Base-by-base conservation (phyloP, 2,888 invertebrate genomes). In the Coecobrya sp. region DNA sequence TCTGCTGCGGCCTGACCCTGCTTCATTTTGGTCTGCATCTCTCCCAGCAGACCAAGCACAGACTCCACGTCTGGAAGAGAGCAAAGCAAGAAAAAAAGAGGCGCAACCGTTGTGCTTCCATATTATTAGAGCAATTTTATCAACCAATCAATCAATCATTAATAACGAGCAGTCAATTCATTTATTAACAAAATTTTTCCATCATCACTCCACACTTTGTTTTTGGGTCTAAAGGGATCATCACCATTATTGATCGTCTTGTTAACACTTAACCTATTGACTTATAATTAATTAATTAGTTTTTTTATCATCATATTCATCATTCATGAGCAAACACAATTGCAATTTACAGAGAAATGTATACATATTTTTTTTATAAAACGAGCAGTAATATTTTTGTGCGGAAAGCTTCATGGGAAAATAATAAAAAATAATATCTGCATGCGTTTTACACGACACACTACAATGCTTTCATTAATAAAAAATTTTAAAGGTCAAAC, bases 1-100 rank as follows among this genome's bases (percentile, higher is more conserved):
- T 98, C 98, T 19, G 93, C 76, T 22, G 92, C 86, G 59, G 91
- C 65, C 42, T 92, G 93, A 36, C 92, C 94, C 49, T 92, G 93
- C 55, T 87, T 93, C 89, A 95, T 93, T 65, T 93, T 93, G 2
- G 92, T 89, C 86, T 95, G 94, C 68, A 95, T 94, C 86, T 94
- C 92, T 86, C 94, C 93, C 85, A 95, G 82, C 25, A 94, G 86
- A 76, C 93, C 92, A 30, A 95, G 89, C 22, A 93, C 94, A 88
- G 93, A 93, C 73, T 94, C 94, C 22, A 95, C 95, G 79, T 95
- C 95, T 95, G 93, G 7, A 93, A 93, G 81, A 91, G 19, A 36
- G 16, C 70, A 92, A 79, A 91, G 73, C 27, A 86, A 88, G 88
- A 89, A 68, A 89, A 88, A 89, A 88, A 89, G 68, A 82, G 82